Percentiles rank a stretch among this genome's conserved stretches.
Conservation (phyloP, 2,113 vertebrate genomes). For the Fukomys damarensis region DNA sequence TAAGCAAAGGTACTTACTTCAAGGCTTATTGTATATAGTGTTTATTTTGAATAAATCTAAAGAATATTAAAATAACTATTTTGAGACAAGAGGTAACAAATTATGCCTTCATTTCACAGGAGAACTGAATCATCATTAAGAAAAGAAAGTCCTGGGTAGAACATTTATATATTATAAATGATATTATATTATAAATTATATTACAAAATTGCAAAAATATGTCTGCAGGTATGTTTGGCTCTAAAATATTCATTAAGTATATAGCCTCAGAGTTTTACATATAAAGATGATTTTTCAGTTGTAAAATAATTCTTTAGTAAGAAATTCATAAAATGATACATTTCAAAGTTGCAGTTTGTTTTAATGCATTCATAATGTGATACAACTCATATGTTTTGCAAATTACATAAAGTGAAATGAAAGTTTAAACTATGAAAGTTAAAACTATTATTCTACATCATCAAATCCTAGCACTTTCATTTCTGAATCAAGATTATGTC, state of each 20-base stretch:
- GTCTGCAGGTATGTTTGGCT: slow-evolving; percentile 16
- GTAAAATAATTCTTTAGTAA: slow-evolving; percentile 51
- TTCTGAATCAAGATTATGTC: slow-evolving; percentile 44
- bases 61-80: neutral
- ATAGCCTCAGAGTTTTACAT: slow-evolving; percentile 38
- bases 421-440: slow-evolving; percentile 59
- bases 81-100: neutral
- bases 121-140: neutral
- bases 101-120: neutral
- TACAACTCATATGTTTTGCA: slow-evolving; percentile 51
- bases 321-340: slow-evolving; percentile 58
- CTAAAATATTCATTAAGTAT: slow-evolving; percentile 35
- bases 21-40: neutral
- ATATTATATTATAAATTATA: too few species aligned
- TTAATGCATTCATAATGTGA: slow-evolving; percentile 63
- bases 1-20: neutral
- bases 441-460: slow-evolving; percentile 63
- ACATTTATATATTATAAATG: too few species aligned
- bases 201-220: neutral
- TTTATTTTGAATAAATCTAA: neutral
- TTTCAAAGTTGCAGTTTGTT: slow-evolving; percentile 61
- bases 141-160: neutral
- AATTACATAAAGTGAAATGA: slow-evolving; percentile 59
- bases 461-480: slow-evolving; percentile 47
- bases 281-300: slow-evolving; percentile 54